Base-by-base conservation (phyloP, 2,113 vertebrate species). In the Romanogobio albipinnatus region DNA sequence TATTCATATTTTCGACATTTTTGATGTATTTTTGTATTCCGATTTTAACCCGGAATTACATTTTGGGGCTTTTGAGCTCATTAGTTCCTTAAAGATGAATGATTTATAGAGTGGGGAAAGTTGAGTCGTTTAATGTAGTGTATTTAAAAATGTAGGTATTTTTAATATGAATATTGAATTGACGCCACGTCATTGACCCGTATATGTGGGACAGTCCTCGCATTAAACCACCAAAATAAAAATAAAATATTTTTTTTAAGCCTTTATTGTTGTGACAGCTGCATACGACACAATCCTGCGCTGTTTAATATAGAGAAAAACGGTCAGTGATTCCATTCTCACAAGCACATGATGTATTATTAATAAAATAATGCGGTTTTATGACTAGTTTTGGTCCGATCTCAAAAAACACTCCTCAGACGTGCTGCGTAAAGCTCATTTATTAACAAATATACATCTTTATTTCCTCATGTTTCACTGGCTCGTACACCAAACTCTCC, bases 391-490 rank as follows among this genome's bases (percentile, higher is more conserved):
- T 70, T 70, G 26, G 26, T 64, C 13, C 6, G 2, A 17, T n/a
- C 6, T 22, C 8, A 45, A 71, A n/a, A 73, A 24, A 0, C 9
- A 73, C 70, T 22, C 39, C 66, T 39, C 19, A 39, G 22, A 24
- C 19, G 4, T 22, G n/a, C 5, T 47, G 70, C 39, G 26, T 47
- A 47, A 70, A 73, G 39, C 22, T n/a, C 14, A 8, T 73, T 73
- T 47, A 73, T 73, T 73, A 47, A 24, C 70, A 74, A 74, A 74
- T 74, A 74, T 74, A 74, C 70, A 74, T 74, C 19, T 45, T 71
- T 71, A 71, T 45, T 74, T 26, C 43, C 5, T 24, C n/a, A 47
- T 24, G 39, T 24, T 73, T 73, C 3, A 47, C 70, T 26, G 70
- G 5, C 70, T 73, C 70, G 7, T 15, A 75, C 33, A 24, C 1